Conservation (phyloP, 1,140 invertebrate genomes). For the Tribolium madens region DNA sequence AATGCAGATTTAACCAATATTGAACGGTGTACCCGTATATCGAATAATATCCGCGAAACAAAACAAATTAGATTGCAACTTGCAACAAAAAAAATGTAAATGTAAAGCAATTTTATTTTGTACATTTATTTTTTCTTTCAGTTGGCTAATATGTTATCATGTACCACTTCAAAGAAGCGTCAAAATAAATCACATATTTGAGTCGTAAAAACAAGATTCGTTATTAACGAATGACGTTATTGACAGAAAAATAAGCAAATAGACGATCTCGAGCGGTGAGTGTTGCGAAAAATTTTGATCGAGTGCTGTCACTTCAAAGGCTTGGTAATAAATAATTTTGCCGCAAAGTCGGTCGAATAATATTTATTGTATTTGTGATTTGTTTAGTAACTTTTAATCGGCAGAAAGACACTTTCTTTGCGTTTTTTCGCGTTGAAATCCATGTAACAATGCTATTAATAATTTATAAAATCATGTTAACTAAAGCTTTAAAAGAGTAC, state of each 20-base stretch:
- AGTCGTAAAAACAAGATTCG: not conserved
- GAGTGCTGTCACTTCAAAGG: not conserved
- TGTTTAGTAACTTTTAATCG: conserved; percentile 3
- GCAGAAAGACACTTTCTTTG: not conserved
- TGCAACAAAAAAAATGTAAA: not conserved
- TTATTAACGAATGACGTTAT: not conserved
- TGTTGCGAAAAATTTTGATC: conserved; percentile 4
- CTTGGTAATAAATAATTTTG: not conserved
- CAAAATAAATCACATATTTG: conserved; percentile 3
- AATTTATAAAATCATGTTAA: conserved; percentile 44
- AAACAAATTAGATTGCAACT: not conserved
- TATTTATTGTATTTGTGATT: not conserved
- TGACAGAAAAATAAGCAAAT: not conserved
- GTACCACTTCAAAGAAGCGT: not conserved
- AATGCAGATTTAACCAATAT: conserved; percentile 26
- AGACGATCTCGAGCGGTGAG: not conserved
- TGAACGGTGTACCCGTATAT: conserved; percentile 8
- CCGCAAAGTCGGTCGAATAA: not conserved
- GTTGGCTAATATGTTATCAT: too few relatives aligned
- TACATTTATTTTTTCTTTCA: too few relatives aligned
- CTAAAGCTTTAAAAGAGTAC: conserved; percentile 39
- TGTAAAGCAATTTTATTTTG: not conserved
- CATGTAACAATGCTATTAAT: conserved; percentile 30
- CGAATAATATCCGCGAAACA: not conserved
- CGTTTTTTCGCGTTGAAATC: conserved; percentile 9